Evolutionary conservation across 92 coral and sea anemone genomes (phyloP), one percentile per base, ranked within the genome.

Genomic region (Paramuricea clavata): DNA sequence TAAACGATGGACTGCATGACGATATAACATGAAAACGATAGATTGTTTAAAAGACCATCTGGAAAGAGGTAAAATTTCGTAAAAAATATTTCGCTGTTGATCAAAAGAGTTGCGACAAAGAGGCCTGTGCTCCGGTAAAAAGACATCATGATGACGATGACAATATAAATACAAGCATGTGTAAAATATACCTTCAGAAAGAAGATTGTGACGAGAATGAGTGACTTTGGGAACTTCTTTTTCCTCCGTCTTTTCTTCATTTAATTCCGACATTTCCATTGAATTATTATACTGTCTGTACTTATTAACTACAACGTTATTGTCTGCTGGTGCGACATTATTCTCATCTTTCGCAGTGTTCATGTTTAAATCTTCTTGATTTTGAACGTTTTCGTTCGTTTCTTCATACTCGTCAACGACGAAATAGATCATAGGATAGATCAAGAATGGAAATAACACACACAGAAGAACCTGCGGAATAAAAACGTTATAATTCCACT

Each of bases 401-500:
- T 94, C 98, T 42, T 94, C 93, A 30, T 91, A 91, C 80, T 92
- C 98, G 87, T 95, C 98, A 16, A 95, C 96, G 25, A 89, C 98
- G 87, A 95, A 95, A 84, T 93, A 92, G 54, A 95, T 91, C 65
- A 95, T 44, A 0, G 98, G 98, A 78, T 87, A 89, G 67, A 95
- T 93, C 30, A 95, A 89, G 54, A 90, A 90, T 0, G 98, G 98
- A 26, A 85, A 74, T 4, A 92, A 85, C 47, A 83, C 89, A 69
- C 98, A 94, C 30, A 93, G 64, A 33, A 93, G 43, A 31, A 93
- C 93, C 97, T 93, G 92, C 32, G 73, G 22, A 30, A 33, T 4
- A 4, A 39, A 39, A 39, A 39, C 10, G 10, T 39, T 10, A 39
- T 10, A 39, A 39, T 39, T 39, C 44, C n/a, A n/a, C n/a, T n/a